phyloP scores from a whole-genome alignment of 2,888 invertebrate species.

The Diplazon laetatorius region DNA sequence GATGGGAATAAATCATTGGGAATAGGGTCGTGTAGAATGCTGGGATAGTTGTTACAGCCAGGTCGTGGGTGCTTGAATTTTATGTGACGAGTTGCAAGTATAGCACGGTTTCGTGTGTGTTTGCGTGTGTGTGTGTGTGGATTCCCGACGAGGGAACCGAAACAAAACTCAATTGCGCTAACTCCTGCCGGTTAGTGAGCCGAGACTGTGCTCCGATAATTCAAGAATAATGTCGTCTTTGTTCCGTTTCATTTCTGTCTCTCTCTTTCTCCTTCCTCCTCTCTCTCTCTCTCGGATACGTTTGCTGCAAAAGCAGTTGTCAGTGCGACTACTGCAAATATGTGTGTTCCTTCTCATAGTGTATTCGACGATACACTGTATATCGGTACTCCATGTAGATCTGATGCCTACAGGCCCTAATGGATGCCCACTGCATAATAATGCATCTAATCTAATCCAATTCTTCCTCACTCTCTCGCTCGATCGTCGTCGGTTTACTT shows the following conservation, averaged over 20 bases:
- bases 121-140: background rate
- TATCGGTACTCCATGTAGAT: too few species aligned
- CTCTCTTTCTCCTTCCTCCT: background rate
- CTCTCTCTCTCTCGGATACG: too few species aligned
- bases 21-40: constrained; percentile 19
- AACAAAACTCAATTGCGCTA: constrained; percentile 58
- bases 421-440: too few species aligned
- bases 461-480: too few species aligned
- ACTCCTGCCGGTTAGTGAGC: constrained; percentile 39
- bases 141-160: background rate
- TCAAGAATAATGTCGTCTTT: constrained; percentile 65
- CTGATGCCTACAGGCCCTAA: too few species aligned
- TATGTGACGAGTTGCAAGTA: constrained; percentile 44
- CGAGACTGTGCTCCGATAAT: constrained; percentile 52
- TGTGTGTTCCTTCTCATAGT: too few species aligned
- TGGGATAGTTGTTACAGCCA: background rate
- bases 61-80: constrained; percentile 44
- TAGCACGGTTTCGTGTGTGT: background rate
- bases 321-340: too few species aligned
- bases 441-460: too few species aligned
- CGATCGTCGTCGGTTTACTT: too few species aligned
- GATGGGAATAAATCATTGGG: constrained; percentile 20
- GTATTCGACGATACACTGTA: too few species aligned
- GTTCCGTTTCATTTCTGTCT: constrained; percentile 56
- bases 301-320: too few species aligned